phyloP scores from a whole-genome alignment of 2,113 vertebrate genomes.

The Heterotis niloticus region DNA sequence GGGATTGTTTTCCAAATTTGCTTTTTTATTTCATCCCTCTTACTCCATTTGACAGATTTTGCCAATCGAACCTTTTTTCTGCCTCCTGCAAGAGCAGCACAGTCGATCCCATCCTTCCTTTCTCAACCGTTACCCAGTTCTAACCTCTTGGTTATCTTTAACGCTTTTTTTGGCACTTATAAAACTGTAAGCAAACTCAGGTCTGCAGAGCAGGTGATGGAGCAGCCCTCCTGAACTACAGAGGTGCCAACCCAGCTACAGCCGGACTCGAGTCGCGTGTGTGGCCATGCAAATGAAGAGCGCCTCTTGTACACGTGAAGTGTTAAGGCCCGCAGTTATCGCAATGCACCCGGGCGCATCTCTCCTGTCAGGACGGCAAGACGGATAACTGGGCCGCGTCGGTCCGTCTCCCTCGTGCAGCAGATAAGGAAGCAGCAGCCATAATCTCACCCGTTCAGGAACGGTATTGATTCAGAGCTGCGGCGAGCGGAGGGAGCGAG shows the following conservation, averaged over 20 bases:
- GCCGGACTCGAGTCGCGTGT: too few species aligned
- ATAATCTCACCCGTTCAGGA: not conserved
- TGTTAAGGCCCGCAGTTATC: not conserved
- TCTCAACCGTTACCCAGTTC: too few species aligned
- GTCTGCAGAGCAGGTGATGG: not conserved
- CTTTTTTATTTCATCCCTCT: too few species aligned
- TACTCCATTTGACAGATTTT: too few species aligned
- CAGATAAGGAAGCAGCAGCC: not conserved
- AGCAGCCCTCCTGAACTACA: not conserved
- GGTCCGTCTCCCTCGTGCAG: not conserved
- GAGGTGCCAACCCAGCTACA: not conserved
- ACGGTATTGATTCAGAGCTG: not conserved
- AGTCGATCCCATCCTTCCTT: too few species aligned
- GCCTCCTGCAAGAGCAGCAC: too few species aligned
- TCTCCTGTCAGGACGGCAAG: not conserved
- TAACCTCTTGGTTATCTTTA: too few species aligned
- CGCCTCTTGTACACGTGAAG: not conserved
- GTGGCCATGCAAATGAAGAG: not conserved
- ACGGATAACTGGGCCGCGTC: not conserved
- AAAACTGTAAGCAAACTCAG: too few species aligned
- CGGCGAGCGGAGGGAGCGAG: not conserved
- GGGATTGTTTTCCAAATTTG: too few species aligned
- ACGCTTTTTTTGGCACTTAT: too few species aligned
- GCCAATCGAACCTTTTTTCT: too few species aligned
- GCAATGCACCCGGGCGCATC: too few species aligned